phyloP scores from a whole-genome alignment of 2,113 vertebrate genomes.

The Petromus typicus region DNA sequence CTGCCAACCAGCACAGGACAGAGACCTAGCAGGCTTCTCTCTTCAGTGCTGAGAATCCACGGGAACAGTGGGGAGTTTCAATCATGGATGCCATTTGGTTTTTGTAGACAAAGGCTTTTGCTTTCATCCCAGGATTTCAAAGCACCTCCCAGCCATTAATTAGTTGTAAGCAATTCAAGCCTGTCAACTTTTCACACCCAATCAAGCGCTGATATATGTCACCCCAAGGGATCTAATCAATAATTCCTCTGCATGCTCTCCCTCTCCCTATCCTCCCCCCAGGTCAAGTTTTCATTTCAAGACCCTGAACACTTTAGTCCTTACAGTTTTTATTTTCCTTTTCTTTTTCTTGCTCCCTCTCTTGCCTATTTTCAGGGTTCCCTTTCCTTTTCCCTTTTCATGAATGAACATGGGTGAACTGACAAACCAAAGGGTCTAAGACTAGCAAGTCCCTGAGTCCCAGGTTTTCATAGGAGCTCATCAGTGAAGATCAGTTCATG shows the following conservation, averaged over 20 bases:
- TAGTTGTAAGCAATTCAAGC: slow-evolving; percentile 73
- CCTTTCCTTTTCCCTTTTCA: neutral
- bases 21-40: neutral
- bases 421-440: neutral
- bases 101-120: slow-evolving; percentile 40
- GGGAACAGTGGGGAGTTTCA: slow-evolving; percentile 12
- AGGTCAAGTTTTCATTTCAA: slow-evolving; percentile 44
- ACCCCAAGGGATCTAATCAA: slow-evolving; percentile 60
- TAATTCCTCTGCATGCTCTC: slow-evolving; percentile 23
- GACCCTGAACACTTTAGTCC: neutral
- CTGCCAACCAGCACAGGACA: neutral
- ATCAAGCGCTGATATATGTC: slow-evolving; percentile 71
- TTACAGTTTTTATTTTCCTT: neutral
- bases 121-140: slow-evolving; percentile 77
- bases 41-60: neutral
- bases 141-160: slow-evolving; percentile 73
- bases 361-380: neutral
- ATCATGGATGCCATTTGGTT: slow-evolving; percentile 38
- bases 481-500: neutral
- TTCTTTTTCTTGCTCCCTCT: neutral
- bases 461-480: neutral
- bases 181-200: slow-evolving; percentile 73
- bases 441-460: neutral
- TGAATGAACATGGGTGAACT: neutral
- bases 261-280: slow-evolving; percentile 27